phyloP scores from a whole-genome alignment of 2,113 vertebrate species.

The Erythrocercus mccallii region DNA sequence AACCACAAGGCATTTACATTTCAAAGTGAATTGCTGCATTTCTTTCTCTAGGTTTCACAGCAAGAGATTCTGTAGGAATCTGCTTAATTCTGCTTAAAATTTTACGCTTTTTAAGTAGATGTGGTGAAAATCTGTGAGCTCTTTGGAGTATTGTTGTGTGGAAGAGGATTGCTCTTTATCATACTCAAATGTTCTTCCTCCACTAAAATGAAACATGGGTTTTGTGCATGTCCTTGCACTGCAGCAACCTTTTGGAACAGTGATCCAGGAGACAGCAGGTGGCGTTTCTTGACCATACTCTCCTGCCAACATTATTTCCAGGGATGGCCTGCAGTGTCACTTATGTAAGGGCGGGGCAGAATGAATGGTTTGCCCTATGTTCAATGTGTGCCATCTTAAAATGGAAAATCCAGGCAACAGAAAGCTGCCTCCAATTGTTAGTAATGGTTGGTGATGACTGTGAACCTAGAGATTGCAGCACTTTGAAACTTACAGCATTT shows the following conservation, averaged over 20 bases:
- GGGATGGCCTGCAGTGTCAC: neutral
- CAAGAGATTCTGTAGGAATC: neutral
- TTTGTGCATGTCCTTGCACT: neutral
- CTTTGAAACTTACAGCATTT: neutral
- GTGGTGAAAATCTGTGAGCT: neutral
- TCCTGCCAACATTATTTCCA: accelerated
- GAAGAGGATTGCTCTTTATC: neutral
- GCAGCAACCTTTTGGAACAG: neutral
- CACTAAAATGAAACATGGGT: neutral
- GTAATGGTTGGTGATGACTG: accelerated
- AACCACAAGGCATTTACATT: neutral
- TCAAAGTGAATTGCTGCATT: neutral
- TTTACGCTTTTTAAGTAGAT: neutral
- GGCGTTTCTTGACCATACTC: constrained; percentile 17
- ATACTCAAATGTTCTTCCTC: neutral
- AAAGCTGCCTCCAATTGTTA: accelerated
- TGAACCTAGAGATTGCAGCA: neutral
- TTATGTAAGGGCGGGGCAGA: neutral
- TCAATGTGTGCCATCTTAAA: neutral
- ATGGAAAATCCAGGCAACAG: neutral
- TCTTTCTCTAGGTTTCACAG: neutral
- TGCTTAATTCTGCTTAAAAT: neutral
- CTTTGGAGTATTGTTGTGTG: neutral
- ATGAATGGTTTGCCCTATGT: neutral
- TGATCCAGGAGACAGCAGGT: neutral